Percentiles rank a stretch among this genome's conserved stretches.
phyloP scores from a whole-genome alignment of 2,797 vertebrate species.

The Chaetophractus vellerosus region DNA sequence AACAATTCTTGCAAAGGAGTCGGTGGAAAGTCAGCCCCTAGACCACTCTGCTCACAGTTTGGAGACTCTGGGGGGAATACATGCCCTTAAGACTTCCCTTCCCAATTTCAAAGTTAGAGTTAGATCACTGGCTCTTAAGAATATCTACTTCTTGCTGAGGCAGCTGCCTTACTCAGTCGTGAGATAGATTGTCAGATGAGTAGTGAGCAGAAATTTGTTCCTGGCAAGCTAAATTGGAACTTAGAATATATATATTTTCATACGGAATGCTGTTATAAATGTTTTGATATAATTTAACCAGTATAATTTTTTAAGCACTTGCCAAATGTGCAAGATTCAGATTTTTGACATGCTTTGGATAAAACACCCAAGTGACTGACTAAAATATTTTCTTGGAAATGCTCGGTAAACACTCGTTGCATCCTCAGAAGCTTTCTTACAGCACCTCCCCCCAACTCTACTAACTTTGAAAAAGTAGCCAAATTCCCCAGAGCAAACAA shows the following conservation, averaged over 20 bases:
- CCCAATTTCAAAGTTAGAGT: constrained; percentile 29
- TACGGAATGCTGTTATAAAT: constrained; percentile 36
- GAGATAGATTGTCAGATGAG: constrained; percentile 8
- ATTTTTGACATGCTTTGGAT: constrained; percentile 57
- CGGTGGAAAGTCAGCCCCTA: neutral
- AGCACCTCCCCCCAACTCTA: constrained; percentile 9
- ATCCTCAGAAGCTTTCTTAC: neutral
- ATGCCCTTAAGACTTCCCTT: constrained; percentile 33
- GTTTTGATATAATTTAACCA: constrained; percentile 53
- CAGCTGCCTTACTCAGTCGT: constrained; percentile 19
- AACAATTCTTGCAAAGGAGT: neutral
- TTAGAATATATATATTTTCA: constrained; percentile 54
- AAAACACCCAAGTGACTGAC: constrained; percentile 62
- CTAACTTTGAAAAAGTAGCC: constrained; percentile 49
- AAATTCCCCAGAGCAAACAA: constrained; percentile 65
- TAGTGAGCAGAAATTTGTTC: constrained; percentile 43
- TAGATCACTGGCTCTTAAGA: constrained; percentile 6
- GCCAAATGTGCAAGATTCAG: constrained; percentile 33
- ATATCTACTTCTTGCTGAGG: constrained; percentile 11
- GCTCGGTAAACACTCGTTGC: constrained; percentile 30
- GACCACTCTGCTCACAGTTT: neutral
- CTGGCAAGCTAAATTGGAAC: constrained; percentile 58
- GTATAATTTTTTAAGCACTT: constrained; percentile 50
- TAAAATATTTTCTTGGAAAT: constrained; percentile 68
- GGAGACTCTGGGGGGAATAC: neutral